These are phyloP conservation scores for Etia nguti DNA, from an alignment of 2,113 vertebrate genomes.

Conservation along the genomic window DNA sequence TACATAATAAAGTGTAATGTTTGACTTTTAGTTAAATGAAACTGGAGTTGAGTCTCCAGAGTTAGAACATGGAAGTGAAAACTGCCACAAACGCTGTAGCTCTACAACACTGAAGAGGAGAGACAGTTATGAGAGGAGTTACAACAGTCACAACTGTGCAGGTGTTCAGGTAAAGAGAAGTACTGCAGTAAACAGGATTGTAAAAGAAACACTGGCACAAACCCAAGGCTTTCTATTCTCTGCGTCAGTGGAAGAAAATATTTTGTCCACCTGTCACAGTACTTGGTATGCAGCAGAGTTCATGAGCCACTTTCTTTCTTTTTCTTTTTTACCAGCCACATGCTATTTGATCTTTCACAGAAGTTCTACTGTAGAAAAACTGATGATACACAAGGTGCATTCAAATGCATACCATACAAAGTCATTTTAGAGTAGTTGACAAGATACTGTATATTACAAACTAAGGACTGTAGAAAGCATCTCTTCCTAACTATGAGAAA, in stretches of 20 bases:
- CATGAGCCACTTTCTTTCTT: not conserved
- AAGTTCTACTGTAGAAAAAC: not conserved
- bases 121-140: not conserved
- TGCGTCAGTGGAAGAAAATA: not conserved
- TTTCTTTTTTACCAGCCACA: not conserved
- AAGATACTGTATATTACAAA: not conserved
- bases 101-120: not conserved
- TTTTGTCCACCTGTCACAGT: not conserved
- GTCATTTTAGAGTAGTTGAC: not conserved
- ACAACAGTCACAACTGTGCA: slow-evolving; percentile 15
- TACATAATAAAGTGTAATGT: not conserved
- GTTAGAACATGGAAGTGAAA: not conserved
- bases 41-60: too few relatives aligned
- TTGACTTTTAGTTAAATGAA: not conserved
- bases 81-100: not conserved
- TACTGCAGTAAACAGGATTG: slow-evolving; percentile 46
- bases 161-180: slow-evolving; percentile 49
- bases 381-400: not conserved
- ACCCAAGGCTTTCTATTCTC: not conserved
- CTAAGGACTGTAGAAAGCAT: not conserved
- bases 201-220: slow-evolving; percentile 32
- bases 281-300: not conserved
- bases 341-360: not conserved
- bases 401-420: not conserved
- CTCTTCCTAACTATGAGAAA: not conserved